Conservation (phyloP, 1,140 invertebrate species). For the Eubasilissa regina region DNA sequence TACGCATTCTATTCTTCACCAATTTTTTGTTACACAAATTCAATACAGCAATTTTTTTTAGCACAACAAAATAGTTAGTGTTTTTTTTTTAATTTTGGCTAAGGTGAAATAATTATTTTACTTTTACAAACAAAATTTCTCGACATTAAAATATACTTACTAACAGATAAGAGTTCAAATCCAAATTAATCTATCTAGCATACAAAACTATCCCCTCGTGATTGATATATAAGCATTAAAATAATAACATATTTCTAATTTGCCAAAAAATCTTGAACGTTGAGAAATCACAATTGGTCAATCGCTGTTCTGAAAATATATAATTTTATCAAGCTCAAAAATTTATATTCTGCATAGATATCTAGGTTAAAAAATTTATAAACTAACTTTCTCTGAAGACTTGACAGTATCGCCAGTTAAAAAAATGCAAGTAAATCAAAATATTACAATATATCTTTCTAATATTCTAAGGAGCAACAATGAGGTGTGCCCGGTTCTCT, state of each 20-base stretch:
- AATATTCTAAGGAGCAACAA: too few relatives aligned
- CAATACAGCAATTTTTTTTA: conserved; percentile 3
- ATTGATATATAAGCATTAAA: background rate
- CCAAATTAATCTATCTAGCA: background rate
- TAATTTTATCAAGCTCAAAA: too few relatives aligned
- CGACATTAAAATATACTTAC: background rate
- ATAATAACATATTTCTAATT: too few relatives aligned
- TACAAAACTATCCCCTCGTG: conserved; percentile 1
- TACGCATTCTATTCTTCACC: conserved; percentile 12
- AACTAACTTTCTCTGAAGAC: too few relatives aligned
- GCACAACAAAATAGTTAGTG: conserved; percentile 5
- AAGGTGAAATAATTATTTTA: background rate
- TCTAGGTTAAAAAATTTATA: too few relatives aligned
- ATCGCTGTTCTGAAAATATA: too few relatives aligned
- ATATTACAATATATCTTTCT: too few relatives aligned
- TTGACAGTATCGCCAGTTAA: too few relatives aligned
- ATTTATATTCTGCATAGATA: too few relatives aligned
- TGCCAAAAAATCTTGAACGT: background rate
- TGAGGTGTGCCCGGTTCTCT: too few relatives aligned
- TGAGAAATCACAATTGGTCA: too few relatives aligned
- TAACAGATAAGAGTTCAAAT: conserved; percentile 2
- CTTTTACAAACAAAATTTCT: background rate
- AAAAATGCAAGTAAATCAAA: too few relatives aligned
- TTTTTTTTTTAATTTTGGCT: background rate
- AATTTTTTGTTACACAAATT: conserved; percentile 25